Conservation (phyloP, 2,888 invertebrate species). For the Napeogenes sylphis region DNA sequence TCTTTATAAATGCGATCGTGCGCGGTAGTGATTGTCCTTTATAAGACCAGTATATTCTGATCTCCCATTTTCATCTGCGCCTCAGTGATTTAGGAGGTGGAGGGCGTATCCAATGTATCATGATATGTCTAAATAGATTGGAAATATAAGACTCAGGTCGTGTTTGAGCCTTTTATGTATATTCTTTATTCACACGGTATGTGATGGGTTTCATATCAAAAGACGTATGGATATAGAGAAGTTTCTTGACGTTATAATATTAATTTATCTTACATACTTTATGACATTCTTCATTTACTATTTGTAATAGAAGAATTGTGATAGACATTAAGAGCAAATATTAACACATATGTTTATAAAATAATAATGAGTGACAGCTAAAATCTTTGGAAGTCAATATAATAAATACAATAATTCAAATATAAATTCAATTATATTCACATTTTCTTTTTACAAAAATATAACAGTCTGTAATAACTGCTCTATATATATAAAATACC, state of each 20-base stretch:
- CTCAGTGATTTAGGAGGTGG: conserved; percentile 30
- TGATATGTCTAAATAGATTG: conserved; percentile 47
- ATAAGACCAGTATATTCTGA: conserved; percentile 41
- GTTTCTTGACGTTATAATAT: conserved; percentile 9
- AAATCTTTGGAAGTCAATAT: neutral
- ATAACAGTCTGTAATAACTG: conserved; percentile 20
- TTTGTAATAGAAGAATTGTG: too few species aligned
- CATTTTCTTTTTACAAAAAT: too few species aligned
- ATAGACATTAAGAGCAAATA: too few species aligned
- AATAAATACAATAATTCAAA: conserved; percentile 1
- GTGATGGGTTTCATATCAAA: conserved; percentile 44
- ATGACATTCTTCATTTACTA: too few species aligned
- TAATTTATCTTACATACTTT: too few species aligned
- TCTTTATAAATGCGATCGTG: conserved; percentile 71
- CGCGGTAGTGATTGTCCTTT: conserved; percentile 43
- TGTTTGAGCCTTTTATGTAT: conserved; percentile 53
- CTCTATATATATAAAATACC: conserved; percentile 34
- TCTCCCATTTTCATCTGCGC: conserved; percentile 33
- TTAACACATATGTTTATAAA: conserved; percentile 9
- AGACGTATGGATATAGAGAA: conserved; percentile 38
- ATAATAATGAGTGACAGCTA: neutral
- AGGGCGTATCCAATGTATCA: conserved; percentile 36
- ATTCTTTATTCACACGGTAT: conserved; percentile 62
- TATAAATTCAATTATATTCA: neutral
- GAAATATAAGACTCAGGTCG: conserved; percentile 46